These are phyloP conservation scores for Triplophysa bombifrons DNA, from an alignment of 2,797 vertebrate species.

Conservation along the genomic window DNA sequence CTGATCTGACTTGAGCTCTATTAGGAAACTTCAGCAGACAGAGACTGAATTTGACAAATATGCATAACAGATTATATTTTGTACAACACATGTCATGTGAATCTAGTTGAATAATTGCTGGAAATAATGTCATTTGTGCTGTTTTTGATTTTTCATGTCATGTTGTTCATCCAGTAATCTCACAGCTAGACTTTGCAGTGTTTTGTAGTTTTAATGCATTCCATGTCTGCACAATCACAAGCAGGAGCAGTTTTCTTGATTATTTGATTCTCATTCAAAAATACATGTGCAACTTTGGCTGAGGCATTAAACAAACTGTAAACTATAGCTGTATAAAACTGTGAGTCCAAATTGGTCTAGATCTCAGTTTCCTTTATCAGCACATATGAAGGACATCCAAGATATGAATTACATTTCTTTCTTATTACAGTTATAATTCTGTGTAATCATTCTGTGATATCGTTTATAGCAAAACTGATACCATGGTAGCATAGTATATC, in stretches of 20 bases:
- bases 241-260: background rate
- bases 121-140: background rate
- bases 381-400: background rate
- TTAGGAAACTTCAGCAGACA: background rate
- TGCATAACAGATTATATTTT: conserved; percentile 19
- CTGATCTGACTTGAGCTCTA: background rate
- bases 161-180: background rate
- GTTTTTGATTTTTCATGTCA: conserved; percentile 4
- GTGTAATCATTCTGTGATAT: background rate
- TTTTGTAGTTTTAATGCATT: background rate
- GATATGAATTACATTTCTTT: background rate
- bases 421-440: background rate
- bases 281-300: conserved; percentile 4
- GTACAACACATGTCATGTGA: background rate
- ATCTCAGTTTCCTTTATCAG: background rate
- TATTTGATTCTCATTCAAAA: background rate
- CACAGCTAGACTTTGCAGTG: conserved; percentile 4
- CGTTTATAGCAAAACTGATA: no score
- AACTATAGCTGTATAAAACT: background rate
- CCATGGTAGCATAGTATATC: no score
- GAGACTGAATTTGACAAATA: conserved; percentile 4
- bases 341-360: conserved; percentile 3
- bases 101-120: background rate
- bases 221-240: background rate
- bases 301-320: conserved; percentile 7